These are phyloP conservation scores for Brachionus plicatilis DNA, from an alignment of 1,140 invertebrate genomes.

Conservation along the genomic window DNA sequence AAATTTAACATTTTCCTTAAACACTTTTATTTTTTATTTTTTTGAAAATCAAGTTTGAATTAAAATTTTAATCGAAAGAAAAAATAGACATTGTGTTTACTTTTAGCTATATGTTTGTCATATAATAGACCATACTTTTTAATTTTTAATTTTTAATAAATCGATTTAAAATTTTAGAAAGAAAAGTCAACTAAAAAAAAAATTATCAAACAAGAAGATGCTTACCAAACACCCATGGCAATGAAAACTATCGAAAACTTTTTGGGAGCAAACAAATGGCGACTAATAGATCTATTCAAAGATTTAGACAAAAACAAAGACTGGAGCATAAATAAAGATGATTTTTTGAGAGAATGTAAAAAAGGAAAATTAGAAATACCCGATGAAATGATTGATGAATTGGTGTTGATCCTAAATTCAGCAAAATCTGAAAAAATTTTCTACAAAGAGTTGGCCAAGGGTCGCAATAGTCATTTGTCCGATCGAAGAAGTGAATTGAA, in stretches of 20 bases:
- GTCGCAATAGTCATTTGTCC: conserved; percentile 6
- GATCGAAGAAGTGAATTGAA: not conserved
- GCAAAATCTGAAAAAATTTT: not conserved
- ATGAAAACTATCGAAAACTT: conserved; percentile 33
- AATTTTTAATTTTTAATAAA: too few relatives aligned
- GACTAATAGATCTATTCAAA: conserved; percentile 13
- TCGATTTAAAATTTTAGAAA: not conserved
- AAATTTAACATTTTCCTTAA: too few relatives aligned
- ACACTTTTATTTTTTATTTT: too few relatives aligned
- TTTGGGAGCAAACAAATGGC: conserved; percentile 17
- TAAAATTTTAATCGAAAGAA: too few relatives aligned
- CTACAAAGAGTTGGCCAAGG: conserved; percentile 13
- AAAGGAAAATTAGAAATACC: conserved; percentile 9
- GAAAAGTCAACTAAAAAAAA: not conserved
- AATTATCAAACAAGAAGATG: not conserved
- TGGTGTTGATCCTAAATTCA: not conserved
- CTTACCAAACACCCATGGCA: not conserved
- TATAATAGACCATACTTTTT: too few relatives aligned
- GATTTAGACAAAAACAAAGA: conserved; percentile 40
- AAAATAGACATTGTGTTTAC: too few relatives aligned
- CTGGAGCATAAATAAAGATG: conserved; percentile 11
- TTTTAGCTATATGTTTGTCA: too few relatives aligned
- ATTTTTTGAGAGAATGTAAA: conserved; percentile 26
- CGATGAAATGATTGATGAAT: conserved; percentile 2
- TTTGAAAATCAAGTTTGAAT: too few relatives aligned